phyloP scores from a whole-genome alignment of 2,888 invertebrate species.

The Heterodera filipjevi region DNA sequence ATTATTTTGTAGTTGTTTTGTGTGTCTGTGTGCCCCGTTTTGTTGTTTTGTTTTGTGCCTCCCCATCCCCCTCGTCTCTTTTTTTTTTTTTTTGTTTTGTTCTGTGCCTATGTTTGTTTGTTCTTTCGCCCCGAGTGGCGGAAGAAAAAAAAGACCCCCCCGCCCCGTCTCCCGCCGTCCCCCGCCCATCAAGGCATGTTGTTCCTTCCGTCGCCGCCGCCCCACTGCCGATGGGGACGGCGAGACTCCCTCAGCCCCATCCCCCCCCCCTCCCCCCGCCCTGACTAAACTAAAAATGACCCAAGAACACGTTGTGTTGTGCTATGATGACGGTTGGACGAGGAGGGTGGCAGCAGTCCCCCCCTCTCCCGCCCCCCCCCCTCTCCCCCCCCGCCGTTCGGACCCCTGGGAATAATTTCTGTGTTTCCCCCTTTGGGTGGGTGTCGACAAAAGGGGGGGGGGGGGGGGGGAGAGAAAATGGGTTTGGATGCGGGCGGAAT shows the following conservation, averaged over 20 bases:
- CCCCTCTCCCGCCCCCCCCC: too few species aligned
- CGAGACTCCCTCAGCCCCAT: constrained; percentile 1
- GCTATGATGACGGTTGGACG: neutral
- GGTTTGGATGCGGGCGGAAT: neutral
- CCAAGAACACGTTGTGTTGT: constrained; percentile 10
- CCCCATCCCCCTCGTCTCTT: neutral
- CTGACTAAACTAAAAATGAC: constrained; percentile 5
- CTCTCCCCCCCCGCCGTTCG: neutral
- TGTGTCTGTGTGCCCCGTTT: too few species aligned
- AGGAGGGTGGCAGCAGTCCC: too few species aligned
- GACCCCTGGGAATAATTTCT: neutral
- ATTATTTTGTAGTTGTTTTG: too few species aligned
- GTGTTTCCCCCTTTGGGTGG: neutral
- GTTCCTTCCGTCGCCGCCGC: neutral
- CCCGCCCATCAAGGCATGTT: constrained; percentile 1
- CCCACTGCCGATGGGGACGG: neutral
- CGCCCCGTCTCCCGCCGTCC: neutral
- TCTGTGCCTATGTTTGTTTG: constrained; percentile 4
- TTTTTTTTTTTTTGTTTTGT: constrained; percentile 5
- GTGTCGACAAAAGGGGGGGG: neutral
- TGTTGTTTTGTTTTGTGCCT: neutral
- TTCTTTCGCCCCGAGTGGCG: constrained; percentile 15
- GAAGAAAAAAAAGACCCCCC: neutral
- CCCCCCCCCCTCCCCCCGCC: neutral
- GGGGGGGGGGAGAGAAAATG: neutral